These are phyloP conservation scores for Malurus leucopterus DNA, from an alignment of 2,797 vertebrate species.

Conservation along the genomic window DNA sequence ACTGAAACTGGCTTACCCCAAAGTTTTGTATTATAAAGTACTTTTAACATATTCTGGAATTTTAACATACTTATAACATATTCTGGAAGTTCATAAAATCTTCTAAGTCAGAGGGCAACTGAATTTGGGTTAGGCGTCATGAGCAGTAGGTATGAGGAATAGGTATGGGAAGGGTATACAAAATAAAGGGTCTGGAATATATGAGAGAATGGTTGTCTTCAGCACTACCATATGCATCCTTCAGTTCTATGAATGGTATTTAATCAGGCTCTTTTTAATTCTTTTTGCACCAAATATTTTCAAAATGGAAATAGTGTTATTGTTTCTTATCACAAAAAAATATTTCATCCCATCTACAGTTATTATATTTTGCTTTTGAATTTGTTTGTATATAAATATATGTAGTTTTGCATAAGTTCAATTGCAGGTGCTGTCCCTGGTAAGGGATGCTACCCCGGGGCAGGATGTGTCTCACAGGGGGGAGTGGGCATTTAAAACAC, in stretches of 20 bases:
- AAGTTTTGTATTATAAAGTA: not conserved
- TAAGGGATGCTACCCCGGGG: not conserved
- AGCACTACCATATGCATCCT: not conserved
- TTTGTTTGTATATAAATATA: not conserved
- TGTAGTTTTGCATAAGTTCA: not conserved
- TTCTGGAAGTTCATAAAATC: not conserved
- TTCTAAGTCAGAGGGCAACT: not conserved
- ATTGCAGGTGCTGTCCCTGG: accelerated
- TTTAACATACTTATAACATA: not conserved
- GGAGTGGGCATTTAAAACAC: not conserved
- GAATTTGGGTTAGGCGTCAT: not conserved
- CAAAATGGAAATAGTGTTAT: not conserved
- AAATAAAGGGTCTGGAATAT: not conserved
- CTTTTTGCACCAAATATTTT: not conserved
- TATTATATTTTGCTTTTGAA: not conserved
- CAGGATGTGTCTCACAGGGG: not conserved
- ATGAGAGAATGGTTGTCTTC: not conserved
- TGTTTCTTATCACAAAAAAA: not conserved
- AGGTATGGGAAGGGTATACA: not conserved
- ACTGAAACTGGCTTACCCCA: not conserved
- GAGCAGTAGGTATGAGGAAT: accelerated
- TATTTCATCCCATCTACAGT: not conserved
- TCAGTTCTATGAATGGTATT: not conserved
- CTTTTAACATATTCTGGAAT: not conserved
- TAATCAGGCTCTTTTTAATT: not conserved